Conservation (phyloP, 2,888 invertebrate species). For the Cacoxenus indagator region DNA sequence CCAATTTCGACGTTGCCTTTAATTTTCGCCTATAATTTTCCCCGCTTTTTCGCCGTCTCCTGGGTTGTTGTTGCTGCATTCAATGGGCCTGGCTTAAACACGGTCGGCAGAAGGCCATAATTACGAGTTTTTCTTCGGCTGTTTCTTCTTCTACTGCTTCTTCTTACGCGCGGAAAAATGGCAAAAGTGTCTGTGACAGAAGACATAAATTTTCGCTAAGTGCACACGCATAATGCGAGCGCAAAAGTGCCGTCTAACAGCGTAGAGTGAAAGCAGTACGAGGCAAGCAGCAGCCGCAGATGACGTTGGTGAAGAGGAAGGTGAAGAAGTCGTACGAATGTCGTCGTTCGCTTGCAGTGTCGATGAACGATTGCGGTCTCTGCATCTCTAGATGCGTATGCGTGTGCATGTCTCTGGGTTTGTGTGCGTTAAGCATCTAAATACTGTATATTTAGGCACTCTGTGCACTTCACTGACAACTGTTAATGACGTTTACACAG, state of each 20-base stretch:
- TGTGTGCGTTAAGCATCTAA: no score
- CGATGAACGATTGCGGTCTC: not conserved
- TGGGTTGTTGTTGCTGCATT: not conserved
- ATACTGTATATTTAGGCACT: no score
- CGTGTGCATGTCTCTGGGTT: no score
- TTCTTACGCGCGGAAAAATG: conserved; percentile 49
- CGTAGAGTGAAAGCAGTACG: conserved; percentile 25
- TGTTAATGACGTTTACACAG: conserved; percentile 8
- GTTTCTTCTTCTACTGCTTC: conserved; percentile 13
- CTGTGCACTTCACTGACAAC: no score
- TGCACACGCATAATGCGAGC: conserved; percentile 58
- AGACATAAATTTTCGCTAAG: conserved; percentile 62
- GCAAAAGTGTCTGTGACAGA: conserved; percentile 64
- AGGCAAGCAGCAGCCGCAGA: conserved; percentile 11
- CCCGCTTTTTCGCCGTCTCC: not conserved
- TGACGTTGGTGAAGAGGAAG: conserved; percentile 7
- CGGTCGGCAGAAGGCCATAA: not conserved
- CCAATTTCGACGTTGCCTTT: not conserved
- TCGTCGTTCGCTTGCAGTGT: not conserved
- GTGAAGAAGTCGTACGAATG: not conserved
- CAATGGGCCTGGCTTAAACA: not conserved
- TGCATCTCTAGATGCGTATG: not conserved
- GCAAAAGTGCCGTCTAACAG: conserved; percentile 18
- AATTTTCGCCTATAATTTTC: not conserved
- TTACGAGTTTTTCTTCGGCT: conserved; percentile 3